These are phyloP conservation scores for Myotis findleyi DNA, from an alignment of 2,797 vertebrate genomes.

Conservation along the genomic window DNA sequence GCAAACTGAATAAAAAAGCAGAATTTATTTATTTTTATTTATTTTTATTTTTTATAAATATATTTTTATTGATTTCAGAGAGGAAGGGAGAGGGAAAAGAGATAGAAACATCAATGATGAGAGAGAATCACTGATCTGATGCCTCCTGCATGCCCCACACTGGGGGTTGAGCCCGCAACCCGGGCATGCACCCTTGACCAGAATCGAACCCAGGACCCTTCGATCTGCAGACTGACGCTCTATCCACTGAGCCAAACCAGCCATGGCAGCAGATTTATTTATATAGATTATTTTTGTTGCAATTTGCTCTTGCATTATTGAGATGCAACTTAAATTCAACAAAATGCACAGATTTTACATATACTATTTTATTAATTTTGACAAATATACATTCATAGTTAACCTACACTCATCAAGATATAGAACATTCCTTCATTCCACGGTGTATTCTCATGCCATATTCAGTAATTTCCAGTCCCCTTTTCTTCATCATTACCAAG, in stretches of 20 bases:
- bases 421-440: background rate
- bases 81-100: too few relatives aligned
- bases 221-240: too few relatives aligned
- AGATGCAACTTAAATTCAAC: background rate
- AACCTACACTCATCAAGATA: background rate
- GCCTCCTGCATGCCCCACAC: too few relatives aligned
- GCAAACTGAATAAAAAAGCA: slow-evolving; percentile 17
- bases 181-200: too few relatives aligned
- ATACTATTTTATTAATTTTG: background rate
- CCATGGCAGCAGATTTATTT: background rate
- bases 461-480: background rate
- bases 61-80: too few relatives aligned
- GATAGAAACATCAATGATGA: too few relatives aligned
- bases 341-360: background rate
- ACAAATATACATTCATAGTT: background rate
- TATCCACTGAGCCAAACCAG: too few relatives aligned
- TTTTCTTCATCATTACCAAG: background rate
- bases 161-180: too few relatives aligned
- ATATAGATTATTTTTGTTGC: background rate
- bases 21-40: slow-evolving; percentile 32
- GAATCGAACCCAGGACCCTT: too few relatives aligned
- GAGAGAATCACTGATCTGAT: too few relatives aligned
- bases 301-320: background rate
- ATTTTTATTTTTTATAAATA: background rate
- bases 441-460: background rate